Evolutionary conservation across 1,140 invertebrate species (phyloP), one percentile per base, ranked within the genome.

Genomic region (Pogonomyrmex barbatus): DNA sequence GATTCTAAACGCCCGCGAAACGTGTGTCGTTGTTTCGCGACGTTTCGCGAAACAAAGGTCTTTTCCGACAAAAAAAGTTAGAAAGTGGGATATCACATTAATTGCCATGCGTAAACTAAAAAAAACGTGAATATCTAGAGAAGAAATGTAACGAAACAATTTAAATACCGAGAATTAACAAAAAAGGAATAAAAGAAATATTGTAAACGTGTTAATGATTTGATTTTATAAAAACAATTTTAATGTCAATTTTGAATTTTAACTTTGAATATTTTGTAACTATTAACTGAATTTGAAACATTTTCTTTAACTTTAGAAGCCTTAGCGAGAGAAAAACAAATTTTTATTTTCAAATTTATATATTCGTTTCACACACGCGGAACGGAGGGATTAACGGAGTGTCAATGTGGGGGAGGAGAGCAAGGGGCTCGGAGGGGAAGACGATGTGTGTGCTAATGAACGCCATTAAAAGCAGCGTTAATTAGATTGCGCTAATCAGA

Each of bases 381-480:
- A 82, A 84, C 81, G 65, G 45, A 45, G 54, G 78, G 83, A 77
- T 82, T 87, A 82, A 87, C 68, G 82, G 82, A 83, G 84, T 68
- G 60, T 89, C 79, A 82, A 71, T 88, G 62, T 54, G 71, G 54
- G 36, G n/a, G 62, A 58, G 58, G 67, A 42, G 30, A 79, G 54
- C 54, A 87, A 88, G 85, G 24, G 24, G 86, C 84, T 89, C 84
- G 83, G 91, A 68, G 86, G 52, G 76, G 73, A 30, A 63, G 89
- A 92, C 88, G 90, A 88, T 92, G 91, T 93, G 91, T 94, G 94
- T 95, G 94, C 94, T 95, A 95, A 95, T 95, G 94, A 95, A 95
- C 92, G 94, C 94, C 94, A 94, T 94, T 95, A 95, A 95, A 95
- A 95, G 94, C 94, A 94, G 93, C 94, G 94, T 95, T 95, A 94